These are phyloP conservation scores for Hypselothyrea guttata DNA, from an alignment of 2,888 invertebrate species.

Conservation along the genomic window DNA sequence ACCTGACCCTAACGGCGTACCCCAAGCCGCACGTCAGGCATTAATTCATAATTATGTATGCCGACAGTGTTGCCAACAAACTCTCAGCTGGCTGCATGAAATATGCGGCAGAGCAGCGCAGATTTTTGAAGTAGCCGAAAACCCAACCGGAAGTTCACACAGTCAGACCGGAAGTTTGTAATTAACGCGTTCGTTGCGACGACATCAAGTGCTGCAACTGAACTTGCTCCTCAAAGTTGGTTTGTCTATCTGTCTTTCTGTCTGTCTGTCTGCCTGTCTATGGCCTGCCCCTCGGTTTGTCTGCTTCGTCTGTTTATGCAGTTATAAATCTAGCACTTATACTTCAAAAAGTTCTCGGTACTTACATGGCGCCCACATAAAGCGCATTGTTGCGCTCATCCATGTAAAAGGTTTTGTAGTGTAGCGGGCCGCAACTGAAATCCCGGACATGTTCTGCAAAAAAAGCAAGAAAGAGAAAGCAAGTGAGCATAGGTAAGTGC, in stretches of 20 bases:
- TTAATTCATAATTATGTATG: slow-evolving; percentile 81
- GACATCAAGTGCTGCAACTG: slow-evolving; percentile 14
- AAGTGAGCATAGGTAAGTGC: slow-evolving; percentile 2
- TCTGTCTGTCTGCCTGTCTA: too few relatives aligned
- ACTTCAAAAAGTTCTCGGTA: slow-evolving; percentile 69
- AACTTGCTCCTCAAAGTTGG: slow-evolving; percentile 45
- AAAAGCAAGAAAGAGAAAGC: slow-evolving; percentile 7
- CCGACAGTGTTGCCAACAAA: slow-evolving; percentile 70
- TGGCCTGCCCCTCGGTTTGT: too few relatives aligned
- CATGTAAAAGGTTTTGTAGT: slow-evolving; percentile 95
- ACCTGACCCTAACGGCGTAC: background rate
- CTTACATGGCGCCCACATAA: slow-evolving; percentile 97
- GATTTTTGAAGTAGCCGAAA: slow-evolving; percentile 21
- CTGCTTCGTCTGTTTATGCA: slow-evolving; percentile 6
- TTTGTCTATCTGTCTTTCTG: too few relatives aligned
- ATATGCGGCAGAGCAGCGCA: slow-evolving; percentile 64
- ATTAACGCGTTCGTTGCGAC: slow-evolving; percentile 51
- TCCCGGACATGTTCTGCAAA: slow-evolving; percentile 95
- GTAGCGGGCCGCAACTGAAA: slow-evolving; percentile 94
- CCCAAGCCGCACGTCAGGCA: slow-evolving; percentile 55
- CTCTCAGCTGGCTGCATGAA: slow-evolving; percentile 56
- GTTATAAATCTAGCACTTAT: slow-evolving; percentile 20
- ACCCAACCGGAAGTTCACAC: slow-evolving; percentile 43
- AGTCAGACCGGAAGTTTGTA: slow-evolving; percentile 64
- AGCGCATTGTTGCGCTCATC: slow-evolving; percentile 93